Evolutionary conservation across 1,140 invertebrate genomes (phyloP), one percentile per base, ranked within the genome.

Genomic region (Drosophila rufa): DNA sequence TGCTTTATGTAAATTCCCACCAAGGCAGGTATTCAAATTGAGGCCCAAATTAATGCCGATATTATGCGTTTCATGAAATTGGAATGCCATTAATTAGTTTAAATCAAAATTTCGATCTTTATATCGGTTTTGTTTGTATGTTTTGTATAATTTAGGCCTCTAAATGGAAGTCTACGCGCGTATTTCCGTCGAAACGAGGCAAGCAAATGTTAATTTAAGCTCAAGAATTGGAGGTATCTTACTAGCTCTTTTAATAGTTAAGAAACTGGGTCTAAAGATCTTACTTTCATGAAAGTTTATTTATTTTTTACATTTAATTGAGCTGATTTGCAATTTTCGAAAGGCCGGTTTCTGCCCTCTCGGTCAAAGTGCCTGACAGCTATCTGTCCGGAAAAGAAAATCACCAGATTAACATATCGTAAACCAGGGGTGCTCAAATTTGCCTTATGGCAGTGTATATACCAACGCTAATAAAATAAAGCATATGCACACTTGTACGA

Each of bases 1-100:
- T 15, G 8, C 5, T 11, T 22, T 12, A 58, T 58, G 25, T 17
- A 30, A 60, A 38, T 22, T 38, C 4, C 51, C 22, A 19, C 33
- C 51, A 55, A 61, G 6, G 15, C 15, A 22, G 8, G 15, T 65
- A 61, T 65, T 65, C 61, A 64, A 60, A 43, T 60, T 19, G 3
- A 36, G 56, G 9, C 9, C 22, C 4, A 61, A 62, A 65, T 62
- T 65, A 65, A 65, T 65, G 62, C 57, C 12, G 42, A 65, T 65
- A 25, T 45, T 65, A 62, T 65, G 30, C 56, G 15, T 25, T 60
- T 65, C 25, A 43, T 60, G 19, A 60, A 30, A 22, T 43, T 45
- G 27, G 19, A 45, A 62, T 62, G 40, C 38, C 14, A 55, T 55
- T 25, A 55, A 55, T 55, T 55, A 40, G 53, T 55, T 55, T 55